Evolutionary conservation across 2,888 invertebrate genomes (phyloP), one percentile per base, ranked within the genome.

Genomic region (Scrobipalpa atriplicella): DNA sequence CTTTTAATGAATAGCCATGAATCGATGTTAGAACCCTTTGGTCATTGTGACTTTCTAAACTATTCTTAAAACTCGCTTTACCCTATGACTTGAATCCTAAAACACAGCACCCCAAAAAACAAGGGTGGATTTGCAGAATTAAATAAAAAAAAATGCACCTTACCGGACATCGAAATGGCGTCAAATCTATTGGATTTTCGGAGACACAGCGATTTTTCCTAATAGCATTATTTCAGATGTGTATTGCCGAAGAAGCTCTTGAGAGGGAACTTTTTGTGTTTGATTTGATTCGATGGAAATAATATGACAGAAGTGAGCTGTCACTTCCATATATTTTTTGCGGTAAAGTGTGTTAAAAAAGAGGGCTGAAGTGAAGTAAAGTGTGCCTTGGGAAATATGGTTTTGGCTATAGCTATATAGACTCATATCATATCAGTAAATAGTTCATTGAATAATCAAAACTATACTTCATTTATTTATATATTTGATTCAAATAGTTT

Each of bases 41-140:
- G 13, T 10, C 2, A 29, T 8, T n/a, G n/a, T n/a, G n/a, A n/a
- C n/a, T n/a, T n/a, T n/a, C n/a, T n/a, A n/a, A n/a, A n/a, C n/a
- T n/a, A n/a, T 58, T 16, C 6, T 58, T n/a, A 58, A 8, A 6
- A 38, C 36, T n/a, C 56, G 58, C 58, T 16, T 29, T 13, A 2
- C 38, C 58, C 18, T 47, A 29, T 47, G 16, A 29, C 41, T 62
- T 29, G 38, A 13, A 3, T 29, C 47, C 7, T 7, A 6, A 43
- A 47, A 62, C 16, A 78, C 71, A 70, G 75, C 82, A 83, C 89
- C 89, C 89, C 85, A 86, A 85, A 86, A 86, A 90, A 89, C 88
- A 88, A 87, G 92, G 91, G 92, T 88, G 89, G 89, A 86, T 88
- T 89, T 89, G 85, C 86, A 83, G 90, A 91, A 91, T 92, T 92